Evolutionary conservation across 2,797 vertebrate genomes (phyloP).

Genomic region (Distichodus sexfasciatus): DNA sequence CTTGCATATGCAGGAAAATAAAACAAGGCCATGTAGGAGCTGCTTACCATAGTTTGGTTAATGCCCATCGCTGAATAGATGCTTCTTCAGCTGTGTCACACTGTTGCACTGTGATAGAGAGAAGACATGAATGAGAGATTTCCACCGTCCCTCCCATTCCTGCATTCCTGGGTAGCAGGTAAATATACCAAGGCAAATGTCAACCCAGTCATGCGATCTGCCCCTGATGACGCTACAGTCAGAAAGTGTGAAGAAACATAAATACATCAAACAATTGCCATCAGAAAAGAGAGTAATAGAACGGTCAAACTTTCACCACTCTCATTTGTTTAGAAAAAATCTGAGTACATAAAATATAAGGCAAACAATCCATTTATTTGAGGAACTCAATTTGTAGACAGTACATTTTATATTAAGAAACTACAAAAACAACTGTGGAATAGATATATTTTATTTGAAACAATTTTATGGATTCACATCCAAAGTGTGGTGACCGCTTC

Average conservation of each 20-base stretch:
- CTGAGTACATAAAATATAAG: neutral
- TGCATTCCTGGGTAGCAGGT: constrained; percentile 50
- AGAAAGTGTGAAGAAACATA: no score
- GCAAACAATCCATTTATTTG: constrained; percentile 13
- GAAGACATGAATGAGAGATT: constrained; percentile 2
- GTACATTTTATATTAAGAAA: no score
- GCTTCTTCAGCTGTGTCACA: constrained; percentile 25
- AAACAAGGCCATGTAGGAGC: neutral
- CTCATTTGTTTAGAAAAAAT: neutral
- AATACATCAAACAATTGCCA: no score
- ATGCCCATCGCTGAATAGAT: constrained; percentile 53
- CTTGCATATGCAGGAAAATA: no score
- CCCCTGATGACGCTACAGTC: neutral
- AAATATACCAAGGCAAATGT: constrained; percentile 64
- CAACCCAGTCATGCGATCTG: constrained; percentile 3
- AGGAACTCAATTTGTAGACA: no score
- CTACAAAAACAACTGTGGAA: neutral
- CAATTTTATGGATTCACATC: constrained; percentile 13
- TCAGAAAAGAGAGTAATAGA: neutral
- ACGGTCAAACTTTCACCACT: no score
- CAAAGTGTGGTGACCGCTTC: constrained; percentile 14
- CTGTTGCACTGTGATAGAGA: constrained; percentile 14
- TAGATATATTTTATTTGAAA: constrained; percentile 10
- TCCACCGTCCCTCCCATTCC: constrained; percentile 41
- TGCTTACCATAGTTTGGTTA: constrained; percentile 53